phyloP scores from a whole-genome alignment of 2,113 vertebrate genomes.

The Pedionomus torquatus region DNA sequence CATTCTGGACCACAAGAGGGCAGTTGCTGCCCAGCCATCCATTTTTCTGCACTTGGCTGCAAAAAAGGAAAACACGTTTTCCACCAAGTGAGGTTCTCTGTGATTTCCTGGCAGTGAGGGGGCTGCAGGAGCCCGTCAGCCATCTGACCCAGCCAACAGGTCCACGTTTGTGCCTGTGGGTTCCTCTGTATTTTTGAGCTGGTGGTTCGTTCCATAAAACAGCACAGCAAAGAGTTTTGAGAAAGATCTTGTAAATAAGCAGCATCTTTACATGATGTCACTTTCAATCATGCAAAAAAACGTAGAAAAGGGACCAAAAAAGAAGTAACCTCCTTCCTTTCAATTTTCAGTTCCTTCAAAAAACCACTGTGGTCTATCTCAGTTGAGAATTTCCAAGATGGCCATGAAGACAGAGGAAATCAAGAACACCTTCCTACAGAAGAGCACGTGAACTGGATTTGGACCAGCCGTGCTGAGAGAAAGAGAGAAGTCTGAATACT shows the following conservation, averaged over 20 bases:
- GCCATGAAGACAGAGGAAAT: neutral
- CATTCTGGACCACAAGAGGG: constrained; percentile 42
- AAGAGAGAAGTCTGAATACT: neutral
- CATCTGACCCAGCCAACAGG: fast-evolving
- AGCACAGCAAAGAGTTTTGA: fast-evolving
- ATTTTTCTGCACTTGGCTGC: neutral
- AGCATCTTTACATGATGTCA: neutral
- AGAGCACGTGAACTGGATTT: neutral
- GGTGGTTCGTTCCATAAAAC: neutral
- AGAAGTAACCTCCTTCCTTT: neutral
- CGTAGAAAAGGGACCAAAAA: neutral
- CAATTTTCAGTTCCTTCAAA: neutral
- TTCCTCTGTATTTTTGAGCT: neutral
- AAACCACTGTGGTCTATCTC: neutral
- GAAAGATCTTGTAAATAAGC: neutral
- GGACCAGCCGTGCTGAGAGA: neutral
- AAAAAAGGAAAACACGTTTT: neutral
- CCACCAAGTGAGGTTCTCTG: neutral
- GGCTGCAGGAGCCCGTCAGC: neutral
- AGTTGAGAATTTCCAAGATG: neutral
- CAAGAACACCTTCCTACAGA: neutral
- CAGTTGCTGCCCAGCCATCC: neutral
- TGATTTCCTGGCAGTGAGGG: fast-evolving
- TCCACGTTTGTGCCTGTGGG: neutral
- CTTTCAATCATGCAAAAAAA: neutral